Base-by-base conservation (phyloP, 1,140 invertebrate genomes). In the Pteromalus puparum region DNA sequence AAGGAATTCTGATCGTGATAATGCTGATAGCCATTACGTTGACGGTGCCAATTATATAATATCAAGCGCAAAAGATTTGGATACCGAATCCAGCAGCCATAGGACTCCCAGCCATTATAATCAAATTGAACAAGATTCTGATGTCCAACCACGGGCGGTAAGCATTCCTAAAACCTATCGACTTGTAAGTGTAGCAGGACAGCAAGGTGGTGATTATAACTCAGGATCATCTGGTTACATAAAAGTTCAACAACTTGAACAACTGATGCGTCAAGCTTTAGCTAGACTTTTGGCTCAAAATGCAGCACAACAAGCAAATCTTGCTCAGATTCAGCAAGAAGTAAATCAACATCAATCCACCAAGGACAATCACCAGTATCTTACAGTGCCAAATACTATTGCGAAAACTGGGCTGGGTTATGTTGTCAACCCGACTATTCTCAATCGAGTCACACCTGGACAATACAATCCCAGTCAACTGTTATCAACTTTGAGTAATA, bases 1-100 rank as follows among this genome's bases (percentile, higher is more conserved):
- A 0, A 87, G 78, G 21, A 87, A 87, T 21, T 86, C 87, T 10
- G 86, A 83, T 4, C 53, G 78, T 4, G 88, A 88, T 2, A 61
- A 81, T 0, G 82, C 85, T 7, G 87, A 87, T 1, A 85, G 77
- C 9, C 88, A 90, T 15, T 92, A 89, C 67, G 84, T 90, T 6
- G 91, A 93, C 46, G 91, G 89, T 0, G 88, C 42, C 6, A 93
- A 93, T 61, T 92, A 89, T 42, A 86, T 93, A n/a, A 89, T 90
- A 1, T 85, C 84, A 0, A 89, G 74, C n/a, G 73, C 87, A 0
- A 91, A 89, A 18, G 92, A 93, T 77, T 83, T 92, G 13, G 91
- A 92, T 13, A 84, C 85, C 4, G 91, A 92, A 21, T 88, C 91
- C 0, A 91, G 85, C 26, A 88, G 88, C 1, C 90, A 92, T 76